Conservation (phyloP, 2,888 invertebrate genomes). For the Pilophorus perplexus region DNA sequence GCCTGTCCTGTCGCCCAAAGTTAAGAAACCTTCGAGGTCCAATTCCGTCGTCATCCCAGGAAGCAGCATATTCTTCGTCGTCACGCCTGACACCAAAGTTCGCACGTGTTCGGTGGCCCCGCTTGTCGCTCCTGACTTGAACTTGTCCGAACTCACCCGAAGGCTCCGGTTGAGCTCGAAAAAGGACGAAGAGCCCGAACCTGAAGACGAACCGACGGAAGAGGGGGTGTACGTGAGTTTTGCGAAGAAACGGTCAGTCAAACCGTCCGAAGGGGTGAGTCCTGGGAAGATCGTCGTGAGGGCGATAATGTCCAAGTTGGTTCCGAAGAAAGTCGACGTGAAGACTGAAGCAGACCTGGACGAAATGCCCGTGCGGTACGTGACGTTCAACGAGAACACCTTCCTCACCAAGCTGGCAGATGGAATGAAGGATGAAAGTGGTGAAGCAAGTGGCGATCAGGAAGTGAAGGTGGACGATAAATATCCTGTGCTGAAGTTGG, state of each 20-base stretch:
- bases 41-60: slow-evolving; percentile 45
- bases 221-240: slow-evolving; percentile 40
- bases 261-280: not conserved
- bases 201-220: slow-evolving; percentile 17
- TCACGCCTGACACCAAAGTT: slow-evolving; percentile 48
- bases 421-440: slow-evolving; percentile 19
- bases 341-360: not conserved
- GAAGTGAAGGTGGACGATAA: not conserved
- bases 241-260: slow-evolving; percentile 10
- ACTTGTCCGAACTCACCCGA: slow-evolving; percentile 15
- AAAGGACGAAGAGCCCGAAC: not conserved
- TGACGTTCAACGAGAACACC: slow-evolving; percentile 36
- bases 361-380: slow-evolving; percentile 38
- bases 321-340: slow-evolving; percentile 8
- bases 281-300: slow-evolving; percentile 17
- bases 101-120: slow-evolving; percentile 45
- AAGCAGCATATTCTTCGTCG: slow-evolving; percentile 49
- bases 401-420: slow-evolving; percentile 36
- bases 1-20: slow-evolving; percentile 51
- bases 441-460: slow-evolving; percentile 9
- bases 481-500: slow-evolving; percentile 21
- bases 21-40: slow-evolving; percentile 44
- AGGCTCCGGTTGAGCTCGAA: not conserved
- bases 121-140: slow-evolving; percentile 19
- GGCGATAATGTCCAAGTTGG: slow-evolving; percentile 19